Evolutionary conservation across 2,113 vertebrate species (phyloP).

Genomic region (Nibea coibor): DNA sequence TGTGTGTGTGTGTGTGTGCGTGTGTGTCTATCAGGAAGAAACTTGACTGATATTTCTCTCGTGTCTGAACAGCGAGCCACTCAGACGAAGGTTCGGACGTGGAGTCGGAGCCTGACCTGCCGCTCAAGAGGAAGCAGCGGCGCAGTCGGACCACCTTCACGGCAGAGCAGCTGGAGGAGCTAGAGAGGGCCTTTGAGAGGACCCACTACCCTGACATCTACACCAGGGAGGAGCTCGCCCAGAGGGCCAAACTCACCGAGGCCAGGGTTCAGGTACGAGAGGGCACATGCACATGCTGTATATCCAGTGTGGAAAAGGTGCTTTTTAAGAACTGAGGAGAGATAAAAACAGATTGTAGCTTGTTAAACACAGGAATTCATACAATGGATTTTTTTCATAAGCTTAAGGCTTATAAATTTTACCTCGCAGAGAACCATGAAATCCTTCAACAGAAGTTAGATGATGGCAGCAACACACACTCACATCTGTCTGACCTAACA

Average conservation of each 20-base stretch:
- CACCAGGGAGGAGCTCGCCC: conserved; percentile 94
- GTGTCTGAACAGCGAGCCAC: conserved; percentile 84
- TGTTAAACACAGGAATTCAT: conserved; percentile 16
- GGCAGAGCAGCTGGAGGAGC: conserved; percentile 93
- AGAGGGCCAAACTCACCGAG: conserved; percentile 95
- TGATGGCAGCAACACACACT: background rate
- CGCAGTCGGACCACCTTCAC: conserved; percentile 96
- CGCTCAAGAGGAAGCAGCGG: conserved; percentile 94
- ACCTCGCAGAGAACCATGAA: background rate
- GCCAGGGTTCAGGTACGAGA: conserved; percentile 92
- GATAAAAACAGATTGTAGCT: background rate
- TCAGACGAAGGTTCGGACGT: conserved; percentile 96
- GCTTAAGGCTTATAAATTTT: background rate
- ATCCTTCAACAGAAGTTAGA: conserved; percentile 9
- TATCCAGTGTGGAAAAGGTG: background rate
- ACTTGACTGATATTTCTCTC: background rate
- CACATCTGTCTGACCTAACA: background rate
- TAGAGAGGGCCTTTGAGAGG: conserved; percentile 94
- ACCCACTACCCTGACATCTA: conserved; percentile 98
- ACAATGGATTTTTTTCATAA: background rate
- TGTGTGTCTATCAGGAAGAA: background rate
- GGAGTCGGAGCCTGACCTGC: conserved; percentile 94
- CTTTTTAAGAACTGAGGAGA: background rate
- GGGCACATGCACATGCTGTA: background rate
- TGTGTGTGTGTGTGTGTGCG: background rate